These are phyloP conservation scores for Spilarctia lutea DNA, from an alignment of 2,888 invertebrate species.

Conservation along the genomic window DNA sequence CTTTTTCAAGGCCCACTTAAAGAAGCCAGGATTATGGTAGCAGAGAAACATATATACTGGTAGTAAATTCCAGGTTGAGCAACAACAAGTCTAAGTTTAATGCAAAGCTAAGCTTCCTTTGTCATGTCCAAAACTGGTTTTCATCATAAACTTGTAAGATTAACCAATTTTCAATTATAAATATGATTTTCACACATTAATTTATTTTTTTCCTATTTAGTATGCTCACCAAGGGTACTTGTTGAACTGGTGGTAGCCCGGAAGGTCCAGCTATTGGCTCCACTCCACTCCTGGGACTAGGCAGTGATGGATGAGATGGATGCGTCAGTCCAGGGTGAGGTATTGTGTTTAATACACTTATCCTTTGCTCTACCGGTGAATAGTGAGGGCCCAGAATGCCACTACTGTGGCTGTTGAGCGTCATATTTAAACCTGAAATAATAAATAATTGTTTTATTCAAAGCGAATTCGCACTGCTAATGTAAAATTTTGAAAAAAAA, in stretches of 20 bases:
- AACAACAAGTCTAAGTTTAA: neutral
- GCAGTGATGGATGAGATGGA: constrained; percentile 79
- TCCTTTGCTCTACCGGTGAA: constrained; percentile 78
- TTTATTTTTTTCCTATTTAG: neutral
- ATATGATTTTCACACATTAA: neutral
- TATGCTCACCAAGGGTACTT: constrained; percentile 92
- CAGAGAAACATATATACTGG: no score
- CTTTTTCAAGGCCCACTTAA: no score
- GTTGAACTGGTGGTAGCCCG: constrained; percentile 94
- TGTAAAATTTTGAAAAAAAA: neutral
- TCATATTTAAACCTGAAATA: constrained; percentile 87
- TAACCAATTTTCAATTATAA: neutral
- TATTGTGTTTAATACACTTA: constrained; percentile 76
- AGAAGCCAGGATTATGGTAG: no score
- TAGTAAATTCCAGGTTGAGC: neutral
- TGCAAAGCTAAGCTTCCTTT: neutral
- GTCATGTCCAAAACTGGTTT: neutral
- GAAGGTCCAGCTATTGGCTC: constrained; percentile 93
- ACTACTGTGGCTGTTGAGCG: constrained; percentile 82
- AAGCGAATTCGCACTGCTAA: neutral
- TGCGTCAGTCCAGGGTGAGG: constrained; percentile 76
- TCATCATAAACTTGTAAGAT: no score
- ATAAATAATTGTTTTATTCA: neutral
- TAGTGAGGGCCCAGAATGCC: constrained; percentile 73
- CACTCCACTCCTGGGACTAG: constrained; percentile 88